Evolutionary conservation across 2,113 vertebrate species (phyloP).

Genomic region (Nyctibius bracteatus): DNA sequence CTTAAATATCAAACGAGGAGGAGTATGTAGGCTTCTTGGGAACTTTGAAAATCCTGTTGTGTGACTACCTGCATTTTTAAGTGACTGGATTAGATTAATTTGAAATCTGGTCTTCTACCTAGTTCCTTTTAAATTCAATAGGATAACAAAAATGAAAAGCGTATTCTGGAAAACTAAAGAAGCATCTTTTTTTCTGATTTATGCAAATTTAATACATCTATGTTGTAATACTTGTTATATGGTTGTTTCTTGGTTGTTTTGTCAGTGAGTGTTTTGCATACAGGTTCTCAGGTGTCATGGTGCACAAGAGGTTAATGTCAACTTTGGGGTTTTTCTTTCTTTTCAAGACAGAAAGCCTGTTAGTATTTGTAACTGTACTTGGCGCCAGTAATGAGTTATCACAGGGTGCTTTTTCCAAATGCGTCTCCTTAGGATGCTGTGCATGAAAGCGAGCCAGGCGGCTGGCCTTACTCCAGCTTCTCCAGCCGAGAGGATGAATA

Average conservation of each 20-base stretch:
- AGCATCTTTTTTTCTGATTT: background rate
- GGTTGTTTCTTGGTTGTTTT: background rate
- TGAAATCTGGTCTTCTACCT: background rate
- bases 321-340: background rate
- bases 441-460: background rate
- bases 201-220: background rate
- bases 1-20: background rate
- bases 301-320: background rate
- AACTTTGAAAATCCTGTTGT: background rate
- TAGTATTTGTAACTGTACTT: background rate
- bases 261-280: background rate
- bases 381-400: background rate
- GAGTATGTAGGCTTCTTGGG: fast-evolving
- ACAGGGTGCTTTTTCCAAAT: background rate
- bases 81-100: background rate
- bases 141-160: background rate
- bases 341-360: background rate
- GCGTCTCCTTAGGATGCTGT: background rate
- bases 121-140: background rate
- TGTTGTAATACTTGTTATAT: fast-evolving
- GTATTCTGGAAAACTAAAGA: background rate
- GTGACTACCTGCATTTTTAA: background rate
- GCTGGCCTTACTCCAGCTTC: background rate
- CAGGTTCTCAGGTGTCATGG: background rate
- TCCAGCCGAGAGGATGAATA: background rate